Percentiles rank a stretch among this genome's conserved stretches.
These are phyloP conservation scores for Drosophila multiciliata DNA, from an alignment of 2,888 invertebrate species.

Conservation along the genomic window DNA sequence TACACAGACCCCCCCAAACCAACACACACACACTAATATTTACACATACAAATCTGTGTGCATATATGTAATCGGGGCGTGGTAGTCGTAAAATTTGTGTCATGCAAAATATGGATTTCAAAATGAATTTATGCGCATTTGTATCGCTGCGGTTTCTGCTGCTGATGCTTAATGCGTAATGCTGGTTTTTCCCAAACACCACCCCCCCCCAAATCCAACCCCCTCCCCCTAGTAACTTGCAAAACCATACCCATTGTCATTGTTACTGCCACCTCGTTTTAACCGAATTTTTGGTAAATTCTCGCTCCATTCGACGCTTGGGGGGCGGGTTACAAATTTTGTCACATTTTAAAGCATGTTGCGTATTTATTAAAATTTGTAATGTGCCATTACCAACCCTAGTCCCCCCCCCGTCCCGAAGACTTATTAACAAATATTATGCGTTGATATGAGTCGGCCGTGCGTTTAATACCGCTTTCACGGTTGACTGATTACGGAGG, in stretches of 20 bases:
- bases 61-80: slow-evolving; percentile 27
- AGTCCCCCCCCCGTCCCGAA: background rate
- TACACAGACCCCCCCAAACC: background rate
- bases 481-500: slow-evolving; percentile 44
- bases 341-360: slow-evolving; percentile 45
- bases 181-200: background rate
- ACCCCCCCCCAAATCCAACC: background rate
- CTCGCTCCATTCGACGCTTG: slow-evolving; percentile 29
- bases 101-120: slow-evolving; percentile 68
- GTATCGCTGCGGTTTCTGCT: slow-evolving; percentile 47
- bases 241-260: background rate
- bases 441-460: slow-evolving; percentile 23
- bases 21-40: background rate
- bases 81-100: slow-evolving; percentile 58
- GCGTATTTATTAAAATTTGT: slow-evolving; percentile 47
- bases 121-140: slow-evolving; percentile 67
- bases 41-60: background rate
- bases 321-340: slow-evolving; percentile 26
- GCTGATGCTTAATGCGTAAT: slow-evolving; percentile 14
- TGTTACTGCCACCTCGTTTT: background rate
- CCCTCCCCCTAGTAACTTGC: background rate
- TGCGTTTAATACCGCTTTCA: slow-evolving; percentile 43
- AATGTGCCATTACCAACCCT: slow-evolving; percentile 16
- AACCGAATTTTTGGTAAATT: slow-evolving; percentile 51
- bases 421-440: slow-evolving; percentile 1